These are phyloP conservation scores for Urocyon cinereoargenteus DNA, from an alignment of 2,797 vertebrate genomes.

Conservation along the genomic window DNA sequence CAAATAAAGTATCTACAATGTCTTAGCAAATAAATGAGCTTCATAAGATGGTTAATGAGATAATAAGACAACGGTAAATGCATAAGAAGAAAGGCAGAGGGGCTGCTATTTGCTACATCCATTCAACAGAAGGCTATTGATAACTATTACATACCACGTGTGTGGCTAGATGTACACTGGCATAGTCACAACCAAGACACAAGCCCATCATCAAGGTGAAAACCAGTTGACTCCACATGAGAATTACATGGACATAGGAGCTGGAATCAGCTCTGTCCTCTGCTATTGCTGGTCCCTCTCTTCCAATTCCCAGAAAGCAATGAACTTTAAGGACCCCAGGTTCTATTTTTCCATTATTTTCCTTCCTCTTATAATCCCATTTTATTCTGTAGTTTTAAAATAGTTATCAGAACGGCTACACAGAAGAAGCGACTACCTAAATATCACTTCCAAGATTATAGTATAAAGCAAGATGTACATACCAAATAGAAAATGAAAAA, in stretches of 20 bases:
- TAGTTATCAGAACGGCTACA: neutral
- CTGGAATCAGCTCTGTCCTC: neutral
- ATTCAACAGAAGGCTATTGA: neutral
- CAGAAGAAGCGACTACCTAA: neutral
- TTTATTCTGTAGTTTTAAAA: neutral
- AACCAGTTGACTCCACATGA: neutral
- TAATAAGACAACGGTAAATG: neutral
- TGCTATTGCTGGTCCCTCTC: neutral
- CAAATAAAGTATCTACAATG: neutral
- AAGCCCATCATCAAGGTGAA: neutral
- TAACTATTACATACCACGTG: neutral
- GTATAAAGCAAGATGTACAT: neutral
- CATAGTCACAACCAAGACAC: neutral
- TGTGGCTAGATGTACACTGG: neutral
- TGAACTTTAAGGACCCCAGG: neutral
- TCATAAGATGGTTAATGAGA: constrained; percentile 23
- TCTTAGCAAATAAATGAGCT: neutral
- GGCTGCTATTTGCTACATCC: neutral
- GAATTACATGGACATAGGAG: neutral
- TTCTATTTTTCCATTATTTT: neutral
- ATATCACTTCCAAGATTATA: neutral
- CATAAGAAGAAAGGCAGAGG: neutral
- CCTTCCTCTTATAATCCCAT: neutral
- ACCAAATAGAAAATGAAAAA: neutral
- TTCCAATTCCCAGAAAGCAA: neutral